These are phyloP conservation scores for Squalus acanthias DNA, from an alignment of 2,797 vertebrate genomes.

Conservation along the genomic window DNA sequence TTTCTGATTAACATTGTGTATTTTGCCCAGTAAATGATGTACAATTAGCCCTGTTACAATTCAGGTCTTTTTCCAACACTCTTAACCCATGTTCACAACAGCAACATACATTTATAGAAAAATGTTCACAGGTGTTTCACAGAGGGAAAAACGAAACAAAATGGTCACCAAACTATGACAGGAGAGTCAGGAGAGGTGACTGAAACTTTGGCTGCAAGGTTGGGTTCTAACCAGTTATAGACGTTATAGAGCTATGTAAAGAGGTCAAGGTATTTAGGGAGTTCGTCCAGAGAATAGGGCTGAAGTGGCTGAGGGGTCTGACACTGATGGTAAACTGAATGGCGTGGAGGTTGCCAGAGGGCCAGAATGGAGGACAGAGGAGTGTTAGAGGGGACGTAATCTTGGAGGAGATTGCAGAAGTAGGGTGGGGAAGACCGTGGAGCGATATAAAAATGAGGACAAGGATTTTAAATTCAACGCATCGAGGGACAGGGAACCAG, in stretches of 20 bases:
- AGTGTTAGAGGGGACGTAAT: not conserved
- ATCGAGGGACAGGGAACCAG: not conserved
- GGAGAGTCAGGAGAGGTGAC: not conserved
- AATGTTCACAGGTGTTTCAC: not conserved
- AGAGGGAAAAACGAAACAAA: not conserved
- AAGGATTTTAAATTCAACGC: not conserved
- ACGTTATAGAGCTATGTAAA: not conserved
- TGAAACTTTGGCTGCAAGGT: not conserved
- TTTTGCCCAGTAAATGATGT: conserved; percentile 23
- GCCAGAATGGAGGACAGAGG: not conserved
- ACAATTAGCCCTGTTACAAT: conserved; percentile 18
- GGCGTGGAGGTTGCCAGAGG: not conserved
- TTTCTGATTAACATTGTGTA: conserved; percentile 13
- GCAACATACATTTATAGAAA: not conserved
- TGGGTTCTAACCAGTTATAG: not conserved
- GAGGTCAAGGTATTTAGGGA: not conserved
- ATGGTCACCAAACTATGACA: not conserved
- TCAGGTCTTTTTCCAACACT: not conserved
- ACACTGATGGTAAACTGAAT: not conserved
- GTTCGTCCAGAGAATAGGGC: not conserved
- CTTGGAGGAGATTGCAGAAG: not conserved
- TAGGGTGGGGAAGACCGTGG: not conserved
- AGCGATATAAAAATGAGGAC: not conserved
- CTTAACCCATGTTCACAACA: not conserved
- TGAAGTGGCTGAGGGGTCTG: not conserved